Conservation (phyloP, 2,888 invertebrate genomes). For the Azorinus chamasolen region DNA sequence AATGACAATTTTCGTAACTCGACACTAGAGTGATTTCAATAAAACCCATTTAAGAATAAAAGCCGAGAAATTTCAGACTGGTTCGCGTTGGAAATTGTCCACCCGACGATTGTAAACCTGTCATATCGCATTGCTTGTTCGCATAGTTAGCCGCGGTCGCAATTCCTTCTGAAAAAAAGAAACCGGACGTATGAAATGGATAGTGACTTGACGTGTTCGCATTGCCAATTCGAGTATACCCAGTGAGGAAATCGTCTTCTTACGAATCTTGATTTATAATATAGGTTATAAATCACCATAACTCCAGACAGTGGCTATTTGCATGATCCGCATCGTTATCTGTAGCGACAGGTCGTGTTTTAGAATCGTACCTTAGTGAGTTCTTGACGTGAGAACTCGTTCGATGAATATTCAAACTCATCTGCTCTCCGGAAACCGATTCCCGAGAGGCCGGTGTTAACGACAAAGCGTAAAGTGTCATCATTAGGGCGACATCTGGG, state of each 20-base stretch:
- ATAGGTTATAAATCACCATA: background rate
- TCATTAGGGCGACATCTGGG: slow-evolving; percentile 47
- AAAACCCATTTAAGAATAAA: slow-evolving; percentile 22
- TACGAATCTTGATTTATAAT: background rate
- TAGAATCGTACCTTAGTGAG: too few species aligned
- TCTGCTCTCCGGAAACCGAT: too few species aligned
- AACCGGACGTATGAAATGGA: too few species aligned
- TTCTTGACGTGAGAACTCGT: too few species aligned
- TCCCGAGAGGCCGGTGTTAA: slow-evolving; percentile 8
- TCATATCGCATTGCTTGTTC: slow-evolving; percentile 17
- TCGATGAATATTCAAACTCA: too few species aligned
- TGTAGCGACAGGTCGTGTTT: too few species aligned
- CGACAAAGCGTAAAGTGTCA: slow-evolving; percentile 7
- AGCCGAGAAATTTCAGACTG: slow-evolving; percentile 27
- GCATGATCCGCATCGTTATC: too few species aligned
- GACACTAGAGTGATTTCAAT: slow-evolving; percentile 26
- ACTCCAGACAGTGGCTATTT: too few species aligned
- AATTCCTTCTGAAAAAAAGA: background rate
- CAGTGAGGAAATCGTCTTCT: too few species aligned
- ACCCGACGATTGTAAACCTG: slow-evolving; percentile 27
- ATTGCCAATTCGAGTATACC: too few species aligned
- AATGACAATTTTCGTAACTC: slow-evolving; percentile 32
- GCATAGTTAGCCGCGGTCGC: background rate
- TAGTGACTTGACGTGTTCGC: too few species aligned
- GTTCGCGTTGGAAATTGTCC: slow-evolving; percentile 14